A percentile compares a stretch with the other conserved stretches of the same genome.
Conservation (phyloP, 1,140 invertebrate species). For the Hylyphantes graminicola region DNA sequence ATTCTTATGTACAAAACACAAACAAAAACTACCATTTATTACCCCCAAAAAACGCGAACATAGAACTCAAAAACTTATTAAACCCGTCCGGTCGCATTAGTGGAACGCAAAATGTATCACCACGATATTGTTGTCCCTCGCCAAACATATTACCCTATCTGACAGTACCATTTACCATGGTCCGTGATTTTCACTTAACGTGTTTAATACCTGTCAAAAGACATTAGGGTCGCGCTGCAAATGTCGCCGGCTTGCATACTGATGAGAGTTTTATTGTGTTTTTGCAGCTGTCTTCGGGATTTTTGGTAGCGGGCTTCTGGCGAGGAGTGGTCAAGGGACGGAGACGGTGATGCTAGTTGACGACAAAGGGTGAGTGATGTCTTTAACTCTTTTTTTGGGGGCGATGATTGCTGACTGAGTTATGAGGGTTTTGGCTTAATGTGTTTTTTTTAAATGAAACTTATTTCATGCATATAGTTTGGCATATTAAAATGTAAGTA, state of each 20-base stretch:
- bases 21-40: neutral
- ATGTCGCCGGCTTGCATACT: conserved; percentile 19
- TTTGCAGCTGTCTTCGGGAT: conserved; percentile 71
- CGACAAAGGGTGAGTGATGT: conserved; percentile 66
- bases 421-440: no score
- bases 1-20: no score
- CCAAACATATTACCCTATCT: neutral
- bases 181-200: conserved; percentile 44
- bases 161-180: conserved; percentile 43
- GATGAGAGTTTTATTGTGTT: conserved; percentile 33
- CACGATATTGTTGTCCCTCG: neutral
- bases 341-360: conserved; percentile 71
- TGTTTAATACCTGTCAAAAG: conserved; percentile 51
- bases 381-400: neutral
- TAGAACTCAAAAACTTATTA: neutral
- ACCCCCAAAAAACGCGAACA: neutral
- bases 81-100: neutral
- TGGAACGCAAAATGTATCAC: neutral
- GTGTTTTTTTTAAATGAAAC: no score
- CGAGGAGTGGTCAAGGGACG: conserved; percentile 69
- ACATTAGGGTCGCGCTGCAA: conserved; percentile 18
- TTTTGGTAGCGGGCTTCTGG: conserved; percentile 70
- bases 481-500: no score
- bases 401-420: no score
- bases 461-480: no score